Evolutionary conservation across 2,888 invertebrate genomes (phyloP), one percentile per base, ranked within the genome.

Genomic region (Molanna angustata): DNA sequence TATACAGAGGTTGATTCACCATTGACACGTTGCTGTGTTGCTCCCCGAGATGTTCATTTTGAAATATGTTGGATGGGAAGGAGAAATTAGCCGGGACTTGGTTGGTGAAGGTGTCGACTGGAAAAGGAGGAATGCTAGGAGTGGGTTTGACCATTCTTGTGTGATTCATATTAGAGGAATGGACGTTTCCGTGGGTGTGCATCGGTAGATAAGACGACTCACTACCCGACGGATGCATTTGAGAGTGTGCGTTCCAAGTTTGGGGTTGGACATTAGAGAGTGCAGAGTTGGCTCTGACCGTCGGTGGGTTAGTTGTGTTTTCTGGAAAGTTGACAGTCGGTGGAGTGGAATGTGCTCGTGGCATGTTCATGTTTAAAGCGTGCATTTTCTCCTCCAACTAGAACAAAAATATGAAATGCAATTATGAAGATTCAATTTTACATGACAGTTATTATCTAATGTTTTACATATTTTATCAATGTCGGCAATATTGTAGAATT

Each of bases 301-400:
- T 20, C 11, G 19, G 52, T 13, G 31, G 27, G 11, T 22, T 32
- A 9, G 31, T 31, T 19, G 27, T n/a, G 11, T 48, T 40, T 4
- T 50, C 50, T n/a, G 35, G 19, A 19, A 35, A 50, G 19, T 43
- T 32, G 20, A 46, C 27, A 19, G 48, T 51, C 2, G 56, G 57
- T 17, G 57, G 59, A 6, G 51, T 54, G 1, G 59, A 57, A 20
- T 58, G 55, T 3, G 57, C 48, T 21, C 57, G 52, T 54, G 49
- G 58, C 54, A 44, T 58, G 54, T 19, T 62, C 57, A 48, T 52
- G 60, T 35, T 60, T 20, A 47, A 45, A 18, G 50, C 50, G 22
- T 61, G 62, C 27, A 61, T 18, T 33, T 61, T 59, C 59, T 78
- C 79, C 65, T 79, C 78, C 62, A 79, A 63, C 78, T 79, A 61